Evolutionary conservation across 2,113 vertebrate genomes (phyloP), one percentile per base, ranked within the genome.

Genomic region (Hypomesus transpacificus): DNA sequence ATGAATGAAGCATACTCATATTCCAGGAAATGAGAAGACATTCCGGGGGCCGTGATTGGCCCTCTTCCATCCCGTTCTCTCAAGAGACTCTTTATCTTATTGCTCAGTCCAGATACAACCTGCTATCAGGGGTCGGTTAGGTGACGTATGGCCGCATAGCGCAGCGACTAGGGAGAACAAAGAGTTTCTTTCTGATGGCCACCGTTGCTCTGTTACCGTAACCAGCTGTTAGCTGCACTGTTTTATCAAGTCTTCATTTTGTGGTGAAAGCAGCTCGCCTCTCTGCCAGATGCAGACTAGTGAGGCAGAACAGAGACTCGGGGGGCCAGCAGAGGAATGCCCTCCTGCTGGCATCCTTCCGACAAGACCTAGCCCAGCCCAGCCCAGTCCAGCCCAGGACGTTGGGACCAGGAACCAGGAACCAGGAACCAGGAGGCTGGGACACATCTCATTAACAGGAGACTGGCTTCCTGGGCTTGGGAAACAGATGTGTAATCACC

Each of bases 241-340:
- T 81, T 87, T 88, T 86, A 86, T 84, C 81, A 88, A 82, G 77
- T 84, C 73, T 89, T 91, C 61, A 92, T 91, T 90, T 87, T 74
- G 75, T 80, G 68, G 81, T 91, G 88, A 91, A 92, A 91, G 89
- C 84, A 85, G 83, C 87, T 88, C 81, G 82, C 83, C 84, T 66
- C 82, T 75, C 52, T 80, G 73, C 81, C 89, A 91, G 87, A 90
- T 85, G 83, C 79, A 72, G 76, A 79, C 82, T 87, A 87, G 74
- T 84, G 91, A 84, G 81, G 90, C 91, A 70, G 89, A 90, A 89
- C 88, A 0, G 52, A 81, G 80, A 57, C 78, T 79, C 81, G 86
- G 83, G 89, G 78, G 81, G 83, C 21, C 14, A 71, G 4, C 76
- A 77, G 77, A 84, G 91, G 91, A 90, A 92, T 92, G 84, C 85